phyloP scores from a whole-genome alignment of 2,888 invertebrate species.

The Acrobasis consociella region DNA sequence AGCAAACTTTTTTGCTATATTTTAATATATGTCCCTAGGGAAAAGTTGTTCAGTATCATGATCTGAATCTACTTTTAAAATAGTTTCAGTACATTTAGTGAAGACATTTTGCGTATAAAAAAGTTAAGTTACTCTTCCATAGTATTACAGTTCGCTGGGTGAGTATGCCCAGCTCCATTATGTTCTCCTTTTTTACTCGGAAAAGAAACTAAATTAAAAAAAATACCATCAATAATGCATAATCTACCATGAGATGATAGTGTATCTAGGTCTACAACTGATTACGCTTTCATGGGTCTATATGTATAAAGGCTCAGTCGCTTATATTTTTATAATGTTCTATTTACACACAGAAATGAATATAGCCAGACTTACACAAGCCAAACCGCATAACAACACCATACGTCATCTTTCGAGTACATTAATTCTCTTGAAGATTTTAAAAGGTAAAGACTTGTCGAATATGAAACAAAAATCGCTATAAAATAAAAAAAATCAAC shows the following conservation, averaged over 20 bases:
- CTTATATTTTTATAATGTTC: background rate
- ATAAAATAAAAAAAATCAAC: too few relatives aligned
- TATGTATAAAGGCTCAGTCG: constrained; percentile 8
- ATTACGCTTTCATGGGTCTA: background rate
- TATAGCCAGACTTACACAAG: constrained; percentile 2
- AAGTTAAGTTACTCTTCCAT: too few relatives aligned
- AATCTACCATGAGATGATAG: constrained; percentile 5
- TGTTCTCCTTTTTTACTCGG: background rate
- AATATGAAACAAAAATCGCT: too few relatives aligned
- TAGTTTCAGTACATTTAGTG: too few relatives aligned
- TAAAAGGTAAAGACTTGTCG: background rate
- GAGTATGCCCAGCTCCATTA: background rate
- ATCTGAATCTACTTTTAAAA: too few relatives aligned
- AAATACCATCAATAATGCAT: constrained; percentile 3
- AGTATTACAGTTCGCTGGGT: background rate
- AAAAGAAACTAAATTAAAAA: constrained; percentile 8
- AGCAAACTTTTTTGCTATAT: too few relatives aligned
- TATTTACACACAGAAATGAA: constrained; percentile 1
- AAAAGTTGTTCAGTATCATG: too few relatives aligned
- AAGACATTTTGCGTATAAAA: too few relatives aligned
- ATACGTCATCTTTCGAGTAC: background rate
- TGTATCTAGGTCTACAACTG: constrained; percentile 9
- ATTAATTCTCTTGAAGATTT: background rate
- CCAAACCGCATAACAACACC: background rate
- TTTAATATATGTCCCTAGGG: too few relatives aligned